A percentile compares a stretch with the other conserved stretches of the same genome.
phyloP scores from a whole-genome alignment of 2,888 invertebrate genomes.

The Ormyrus thymus region DNA sequence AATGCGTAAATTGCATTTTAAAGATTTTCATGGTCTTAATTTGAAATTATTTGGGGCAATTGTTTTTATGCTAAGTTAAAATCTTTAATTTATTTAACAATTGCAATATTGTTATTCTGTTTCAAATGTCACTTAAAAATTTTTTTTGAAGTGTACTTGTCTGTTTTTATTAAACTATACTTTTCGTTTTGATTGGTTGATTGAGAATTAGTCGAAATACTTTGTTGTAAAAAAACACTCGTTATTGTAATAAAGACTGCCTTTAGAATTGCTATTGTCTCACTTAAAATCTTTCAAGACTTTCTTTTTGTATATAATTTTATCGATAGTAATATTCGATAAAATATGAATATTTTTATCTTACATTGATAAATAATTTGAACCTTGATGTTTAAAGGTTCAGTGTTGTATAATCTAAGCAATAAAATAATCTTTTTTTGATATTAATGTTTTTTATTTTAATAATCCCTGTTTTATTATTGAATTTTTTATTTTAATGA shows the following conservation, averaged over 20 bases:
- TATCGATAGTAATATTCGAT: neutral
- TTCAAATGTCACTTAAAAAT: neutral
- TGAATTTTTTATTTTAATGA: too few species aligned
- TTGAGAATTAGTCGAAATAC: neutral
- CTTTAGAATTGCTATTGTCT: neutral
- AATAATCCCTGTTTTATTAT: too few species aligned
- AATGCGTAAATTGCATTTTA: conserved; percentile 18
- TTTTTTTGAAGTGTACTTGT: neutral
- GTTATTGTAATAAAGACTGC: conserved; percentile 21
- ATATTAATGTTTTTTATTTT: neutral
- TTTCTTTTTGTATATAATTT: neutral
- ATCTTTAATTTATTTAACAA: neutral
- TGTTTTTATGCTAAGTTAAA: neutral
- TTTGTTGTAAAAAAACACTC: neutral
- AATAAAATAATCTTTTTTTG: conserved; percentile 23
- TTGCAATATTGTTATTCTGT: neutral
- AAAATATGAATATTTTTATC: conserved; percentile 3
- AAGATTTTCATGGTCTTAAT: neutral
- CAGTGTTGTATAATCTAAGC: conserved; percentile 9
- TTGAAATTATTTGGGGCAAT: neutral
- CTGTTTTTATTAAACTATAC: too few species aligned
- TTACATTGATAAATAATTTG: neutral
- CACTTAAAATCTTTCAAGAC: neutral
- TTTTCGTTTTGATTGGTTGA: too few species aligned
- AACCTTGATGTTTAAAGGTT: neutral